Conservation (phyloP, 2,888 invertebrate species). For the Rugalucina vietnamica region DNA sequence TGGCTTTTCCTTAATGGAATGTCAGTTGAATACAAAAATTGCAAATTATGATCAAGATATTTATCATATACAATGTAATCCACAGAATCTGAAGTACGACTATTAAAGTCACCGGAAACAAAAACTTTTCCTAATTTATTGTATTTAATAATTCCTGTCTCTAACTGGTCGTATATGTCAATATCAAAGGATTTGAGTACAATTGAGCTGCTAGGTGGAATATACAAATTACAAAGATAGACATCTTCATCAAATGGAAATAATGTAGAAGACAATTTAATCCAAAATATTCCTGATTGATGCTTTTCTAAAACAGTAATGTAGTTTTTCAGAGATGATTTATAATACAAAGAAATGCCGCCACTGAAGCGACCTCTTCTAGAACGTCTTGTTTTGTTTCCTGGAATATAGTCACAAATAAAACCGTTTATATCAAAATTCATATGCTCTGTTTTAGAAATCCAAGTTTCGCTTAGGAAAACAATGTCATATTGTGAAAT, state of each 20-base stretch:
- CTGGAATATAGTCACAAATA: background rate
- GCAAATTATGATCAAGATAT: background rate
- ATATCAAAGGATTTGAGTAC: background rate
- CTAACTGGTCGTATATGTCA: background rate
- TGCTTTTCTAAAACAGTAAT: background rate
- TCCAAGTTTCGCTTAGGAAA: background rate
- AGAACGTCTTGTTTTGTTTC: background rate
- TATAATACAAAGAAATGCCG: background rate
- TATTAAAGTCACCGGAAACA: slow-evolving; percentile 14
- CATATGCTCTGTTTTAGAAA: background rate
- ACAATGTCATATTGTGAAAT: background rate
- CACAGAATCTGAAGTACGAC: background rate
- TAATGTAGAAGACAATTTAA: background rate
- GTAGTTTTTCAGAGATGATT: background rate
- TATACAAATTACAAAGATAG: background rate
- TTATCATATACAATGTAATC: background rate
- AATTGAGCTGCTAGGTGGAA: background rate
- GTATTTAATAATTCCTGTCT: background rate
- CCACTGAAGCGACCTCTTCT: background rate
- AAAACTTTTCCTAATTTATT: background rate
- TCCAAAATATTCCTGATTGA: background rate
- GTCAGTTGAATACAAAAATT: background rate
- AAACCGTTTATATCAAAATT: background rate
- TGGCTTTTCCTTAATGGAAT: background rate
- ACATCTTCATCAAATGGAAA: background rate